These are phyloP conservation scores for Macroteleia sp. DNA, from an alignment of 2,888 invertebrate genomes.

Conservation along the genomic window DNA sequence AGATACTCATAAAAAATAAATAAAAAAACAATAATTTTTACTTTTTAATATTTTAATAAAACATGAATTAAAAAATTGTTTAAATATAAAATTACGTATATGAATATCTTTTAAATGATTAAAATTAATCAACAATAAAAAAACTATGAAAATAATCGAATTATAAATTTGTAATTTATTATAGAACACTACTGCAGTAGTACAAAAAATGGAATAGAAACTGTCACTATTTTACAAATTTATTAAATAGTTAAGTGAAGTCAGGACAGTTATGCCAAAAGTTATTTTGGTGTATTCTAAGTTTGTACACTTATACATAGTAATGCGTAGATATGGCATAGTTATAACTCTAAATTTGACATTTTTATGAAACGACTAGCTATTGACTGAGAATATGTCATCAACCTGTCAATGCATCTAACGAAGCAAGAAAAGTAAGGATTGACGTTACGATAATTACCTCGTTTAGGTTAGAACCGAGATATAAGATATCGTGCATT, in stretches of 20 bases:
- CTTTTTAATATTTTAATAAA: no score
- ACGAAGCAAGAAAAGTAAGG: neutral
- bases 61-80: no score
- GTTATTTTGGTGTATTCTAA: constrained; percentile 61
- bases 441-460: constrained; percentile 85
- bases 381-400: constrained; percentile 19
- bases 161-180: no score
- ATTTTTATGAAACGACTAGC: constrained; percentile 70
- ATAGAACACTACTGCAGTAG: no score
- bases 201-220: no score
- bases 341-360: constrained; percentile 74
- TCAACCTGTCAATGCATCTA: constrained; percentile 21
- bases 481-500: constrained; percentile 97
- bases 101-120: no score
- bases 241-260: constrained; percentile 48
- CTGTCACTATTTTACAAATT: no score
- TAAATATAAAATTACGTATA: no score
- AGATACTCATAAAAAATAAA: no score
- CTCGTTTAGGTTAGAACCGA: constrained; percentile 92
- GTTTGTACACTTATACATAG: constrained; percentile 53
- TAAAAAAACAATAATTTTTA: no score
- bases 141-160: no score
- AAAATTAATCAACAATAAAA: no score
- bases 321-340: constrained; percentile 45
- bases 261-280: constrained; percentile 47